Conservation (phyloP, 1,140 invertebrate genomes). For the Brachionus sp. region DNA sequence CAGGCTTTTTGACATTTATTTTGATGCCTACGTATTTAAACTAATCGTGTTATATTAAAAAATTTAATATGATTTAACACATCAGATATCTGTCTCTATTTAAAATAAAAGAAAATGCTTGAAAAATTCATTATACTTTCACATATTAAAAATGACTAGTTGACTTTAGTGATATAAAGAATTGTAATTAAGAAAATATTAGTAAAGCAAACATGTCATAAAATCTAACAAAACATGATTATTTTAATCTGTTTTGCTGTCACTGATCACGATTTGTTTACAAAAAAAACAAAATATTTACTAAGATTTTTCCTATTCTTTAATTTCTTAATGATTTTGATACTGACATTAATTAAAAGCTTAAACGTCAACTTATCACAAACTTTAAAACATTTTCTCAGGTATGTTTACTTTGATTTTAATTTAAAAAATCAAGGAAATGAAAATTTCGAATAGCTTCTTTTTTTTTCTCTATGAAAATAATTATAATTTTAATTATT, state of each 20-base stretch:
- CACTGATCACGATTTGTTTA: conserved; percentile 15
- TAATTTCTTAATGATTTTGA: not conserved
- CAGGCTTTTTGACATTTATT: not conserved
- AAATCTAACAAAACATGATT: not conserved
- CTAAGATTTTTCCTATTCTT: not conserved
- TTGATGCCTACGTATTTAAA: not conserved
- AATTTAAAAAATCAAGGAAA: not conserved
- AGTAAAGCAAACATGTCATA: not conserved
- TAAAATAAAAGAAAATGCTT: not conserved
- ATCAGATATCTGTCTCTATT: not conserved
- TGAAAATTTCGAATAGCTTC: not conserved
- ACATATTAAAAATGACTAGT: not conserved
- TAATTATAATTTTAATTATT: not conserved
- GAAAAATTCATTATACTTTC: not conserved
- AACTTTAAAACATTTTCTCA: conserved; percentile 8
- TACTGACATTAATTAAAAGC: not conserved
- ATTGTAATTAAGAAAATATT: not conserved
- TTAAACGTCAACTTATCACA: not conserved
- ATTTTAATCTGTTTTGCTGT: not conserved
- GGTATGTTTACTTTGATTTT: not conserved
- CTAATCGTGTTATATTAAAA: not conserved
- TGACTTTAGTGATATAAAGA: conserved; percentile 6
- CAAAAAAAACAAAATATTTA: not conserved
- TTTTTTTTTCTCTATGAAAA: not conserved
- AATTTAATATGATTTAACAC: not conserved